phyloP scores from a whole-genome alignment of 2,113 vertebrate genomes.

The Gobius niger region DNA sequence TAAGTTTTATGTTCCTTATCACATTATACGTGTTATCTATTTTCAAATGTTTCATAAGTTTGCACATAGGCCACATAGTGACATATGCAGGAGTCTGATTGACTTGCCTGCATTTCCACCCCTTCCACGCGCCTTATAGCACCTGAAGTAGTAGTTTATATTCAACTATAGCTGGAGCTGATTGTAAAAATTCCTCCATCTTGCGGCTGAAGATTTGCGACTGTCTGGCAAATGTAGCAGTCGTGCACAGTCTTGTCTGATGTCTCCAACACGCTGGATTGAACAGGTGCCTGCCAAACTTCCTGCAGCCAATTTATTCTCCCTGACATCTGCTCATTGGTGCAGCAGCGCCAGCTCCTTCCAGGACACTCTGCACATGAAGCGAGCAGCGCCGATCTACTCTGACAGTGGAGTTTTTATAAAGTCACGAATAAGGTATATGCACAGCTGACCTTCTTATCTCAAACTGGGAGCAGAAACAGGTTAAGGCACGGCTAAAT shows the following conservation, averaged over 20 bases:
- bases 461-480: neutral
- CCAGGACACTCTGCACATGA: conserved; percentile 36
- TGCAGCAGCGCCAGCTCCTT: conserved; percentile 43
- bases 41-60: neutral
- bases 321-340: conserved; percentile 59
- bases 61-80: neutral
- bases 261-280: conserved; percentile 43
- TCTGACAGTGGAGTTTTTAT: conserved; percentile 22
- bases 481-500: neutral
- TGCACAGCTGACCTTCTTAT: conserved; percentile 3
- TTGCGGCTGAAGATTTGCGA: conserved; percentile 27
- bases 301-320: conserved; percentile 60
- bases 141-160: neutral
- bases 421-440: conserved; percentile 6
- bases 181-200: conserved; percentile 13
- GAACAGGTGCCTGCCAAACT: conserved; percentile 63
- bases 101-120: neutral
- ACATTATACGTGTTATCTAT: neutral
- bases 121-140: neutral
- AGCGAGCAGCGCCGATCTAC: conserved; percentile 38
- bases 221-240: conserved; percentile 27
- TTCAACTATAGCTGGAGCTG: neutral
- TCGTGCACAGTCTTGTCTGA: conserved; percentile 43
- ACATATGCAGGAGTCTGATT: neutral
- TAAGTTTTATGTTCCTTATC: no score